phyloP scores from a whole-genome alignment of 1,140 invertebrate genomes.

The Bacillus rossius region DNA sequence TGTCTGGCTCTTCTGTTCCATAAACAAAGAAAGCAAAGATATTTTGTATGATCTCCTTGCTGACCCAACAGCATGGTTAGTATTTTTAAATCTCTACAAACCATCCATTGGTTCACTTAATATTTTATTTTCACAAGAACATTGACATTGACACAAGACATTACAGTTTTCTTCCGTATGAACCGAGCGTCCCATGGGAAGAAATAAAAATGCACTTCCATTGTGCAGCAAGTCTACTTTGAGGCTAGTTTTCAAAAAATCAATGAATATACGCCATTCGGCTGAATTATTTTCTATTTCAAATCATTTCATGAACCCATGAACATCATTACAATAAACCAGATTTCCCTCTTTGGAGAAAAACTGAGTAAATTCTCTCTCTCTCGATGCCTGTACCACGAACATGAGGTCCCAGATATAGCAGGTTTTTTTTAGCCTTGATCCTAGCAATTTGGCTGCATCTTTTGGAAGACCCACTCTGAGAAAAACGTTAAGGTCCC shows the following conservation, averaged over 20 bases:
- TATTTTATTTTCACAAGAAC: conserved; percentile 30
- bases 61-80: neutral
- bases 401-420: conserved; percentile 9
- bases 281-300: conserved; percentile 20
- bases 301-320: conserved; percentile 27
- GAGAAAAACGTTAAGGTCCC: neutral
- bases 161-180: too few relatives aligned
- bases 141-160: too few relatives aligned
- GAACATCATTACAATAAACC: conserved; percentile 17
- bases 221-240: too few relatives aligned
- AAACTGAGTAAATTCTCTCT: too few relatives aligned
- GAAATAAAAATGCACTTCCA: conserved; percentile 31
- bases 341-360: too few relatives aligned
- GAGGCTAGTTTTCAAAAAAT: conserved; percentile 35
- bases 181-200: conserved; percentile 30
- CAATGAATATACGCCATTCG: conserved; percentile 32
- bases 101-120: neutral
- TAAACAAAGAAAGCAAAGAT: conserved; percentile 1
- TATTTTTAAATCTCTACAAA: neutral
- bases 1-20: neutral
- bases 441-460: conserved; percentile 13
- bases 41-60: neutral
- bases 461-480: too few relatives aligned
- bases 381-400: conserved; percentile 13
- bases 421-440: conserved; percentile 19